phyloP scores from a whole-genome alignment of 2,113 vertebrate genomes.

The Empidonax alnorum region DNA sequence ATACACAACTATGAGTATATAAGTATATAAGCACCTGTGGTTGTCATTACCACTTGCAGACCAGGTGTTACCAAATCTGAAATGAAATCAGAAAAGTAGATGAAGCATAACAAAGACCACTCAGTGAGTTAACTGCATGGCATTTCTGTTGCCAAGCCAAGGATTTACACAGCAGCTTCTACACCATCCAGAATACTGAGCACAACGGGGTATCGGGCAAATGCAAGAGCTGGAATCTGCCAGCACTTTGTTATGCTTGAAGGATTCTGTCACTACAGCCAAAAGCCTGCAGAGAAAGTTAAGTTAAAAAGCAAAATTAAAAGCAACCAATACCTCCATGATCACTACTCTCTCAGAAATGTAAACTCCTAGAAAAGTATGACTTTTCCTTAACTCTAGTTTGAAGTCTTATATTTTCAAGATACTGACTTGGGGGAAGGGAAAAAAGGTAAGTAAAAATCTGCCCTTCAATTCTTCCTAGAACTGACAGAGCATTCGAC shows the following conservation, averaged over 20 bases:
- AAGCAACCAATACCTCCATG: neutral
- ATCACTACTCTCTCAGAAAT: neutral
- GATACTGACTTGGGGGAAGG: neutral
- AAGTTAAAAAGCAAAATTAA: neutral
- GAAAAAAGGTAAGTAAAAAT: neutral
- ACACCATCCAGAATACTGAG: neutral
- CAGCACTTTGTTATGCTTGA: neutral
- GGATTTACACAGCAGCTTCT: neutral
- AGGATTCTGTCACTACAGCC: neutral
- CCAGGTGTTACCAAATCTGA: neutral
- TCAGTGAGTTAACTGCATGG: neutral
- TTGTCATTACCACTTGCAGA: neutral
- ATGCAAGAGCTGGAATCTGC: neutral
- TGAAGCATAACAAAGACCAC: neutral
- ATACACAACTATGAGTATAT: neutral
- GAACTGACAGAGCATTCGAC: neutral
- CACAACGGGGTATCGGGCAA: neutral
- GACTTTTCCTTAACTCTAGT: neutral
- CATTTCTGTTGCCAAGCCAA: neutral
- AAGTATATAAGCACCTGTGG: neutral
- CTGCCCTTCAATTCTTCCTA: neutral
- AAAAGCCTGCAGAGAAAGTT: neutral
- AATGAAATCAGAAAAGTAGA: neutral
- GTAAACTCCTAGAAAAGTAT: neutral
- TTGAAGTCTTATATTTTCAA: neutral